Base-by-base conservation (phyloP, 2,797 vertebrate genomes). In the Lepus oiostolus region DNA sequence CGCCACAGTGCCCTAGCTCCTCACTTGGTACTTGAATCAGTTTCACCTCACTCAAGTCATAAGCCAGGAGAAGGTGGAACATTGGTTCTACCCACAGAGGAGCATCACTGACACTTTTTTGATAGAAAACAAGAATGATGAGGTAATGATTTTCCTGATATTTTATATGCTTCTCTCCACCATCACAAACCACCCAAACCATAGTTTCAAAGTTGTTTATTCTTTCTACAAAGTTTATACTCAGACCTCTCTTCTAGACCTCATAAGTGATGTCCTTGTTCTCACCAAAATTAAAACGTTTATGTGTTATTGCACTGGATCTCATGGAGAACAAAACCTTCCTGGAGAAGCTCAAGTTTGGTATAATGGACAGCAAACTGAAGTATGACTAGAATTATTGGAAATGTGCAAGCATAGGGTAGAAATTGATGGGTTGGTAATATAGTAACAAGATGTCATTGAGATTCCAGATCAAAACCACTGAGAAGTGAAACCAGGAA, bases 371-470 rank as follows among this genome's bases (percentile, higher is more conserved):
- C 0, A 99, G 99, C 96, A 99, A 99, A 98, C 98, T 99, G 98
- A 99, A 99, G 99, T 99, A 99, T 99, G 99, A 99, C 96, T 99
- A 99, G 97, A 99, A 99, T 99, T 99, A 99, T 98, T 99, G 99
- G 99, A 99, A 99, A 98, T 99, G 99, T 98, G 99, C 99, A 97
- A 99, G 99, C 98, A 99, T 99, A 99, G 99, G 99, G 17, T 98
- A 99, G 99, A 42, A 42, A 42, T 9, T 42, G 99, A 99, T 0
- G 99, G 99, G 90, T 98, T 99, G 98, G 99, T 99, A 97, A 97
- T 99, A 98, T 99, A 99, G 99, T 99, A 99, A 99, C 95, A 58
- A 68, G 94, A 95, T 79, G 97, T 98, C 97, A 96, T 97, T 97
- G 97, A 96, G 96, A 96, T 94, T 97, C 93, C 94, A 96, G 81